Percentiles rank a stretch among this genome's conserved stretches.
Conservation (phyloP, 2,888 invertebrate species). For the Gnatocerus cornutus region DNA sequence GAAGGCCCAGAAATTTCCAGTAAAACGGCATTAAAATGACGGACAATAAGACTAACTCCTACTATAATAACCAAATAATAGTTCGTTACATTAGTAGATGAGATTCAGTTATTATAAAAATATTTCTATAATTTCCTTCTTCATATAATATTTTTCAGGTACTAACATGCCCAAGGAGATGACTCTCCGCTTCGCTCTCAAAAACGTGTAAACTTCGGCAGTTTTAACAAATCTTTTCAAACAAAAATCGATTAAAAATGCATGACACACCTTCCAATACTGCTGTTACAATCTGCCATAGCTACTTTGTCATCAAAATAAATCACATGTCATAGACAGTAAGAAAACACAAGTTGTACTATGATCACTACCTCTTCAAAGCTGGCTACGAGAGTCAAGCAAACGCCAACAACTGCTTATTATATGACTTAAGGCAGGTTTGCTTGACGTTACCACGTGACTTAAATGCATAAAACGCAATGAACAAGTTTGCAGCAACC, state of each 20-base stretch:
- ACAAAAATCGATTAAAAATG: conserved; percentile 33
- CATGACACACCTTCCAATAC: conserved; percentile 39
- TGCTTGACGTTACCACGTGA: conserved; percentile 23
- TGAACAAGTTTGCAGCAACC: conserved; percentile 16
- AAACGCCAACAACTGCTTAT: conserved; percentile 12
- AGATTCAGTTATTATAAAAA: conserved; percentile 57
- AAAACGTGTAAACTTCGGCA: conserved; percentile 44
- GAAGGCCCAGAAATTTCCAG: conserved; percentile 22
- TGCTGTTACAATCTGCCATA: conserved; percentile 47
- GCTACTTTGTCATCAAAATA: conserved; percentile 47
- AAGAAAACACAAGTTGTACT: conserved; percentile 47
- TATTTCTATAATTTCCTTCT: conserved; percentile 47
- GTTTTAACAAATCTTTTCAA: conserved; percentile 37
- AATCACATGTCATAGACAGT: conserved; percentile 48
- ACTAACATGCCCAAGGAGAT: conserved; percentile 58
- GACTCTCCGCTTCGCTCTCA: conserved; percentile 32
- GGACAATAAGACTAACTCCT: conserved; percentile 14
- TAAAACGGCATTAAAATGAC: conserved; percentile 30
- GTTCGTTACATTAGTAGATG: conserved; percentile 56
- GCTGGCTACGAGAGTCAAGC: conserved; percentile 35
- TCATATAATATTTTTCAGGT: conserved; percentile 57
- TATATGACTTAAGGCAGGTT: conserved; percentile 14
- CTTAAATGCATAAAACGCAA: conserved; percentile 43
- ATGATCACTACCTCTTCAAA: conserved; percentile 40
- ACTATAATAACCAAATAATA: conserved; percentile 32